Percentiles rank a stretch among this genome's conserved stretches.
Evolutionary conservation across 2,797 vertebrate species (phyloP).

Genomic region (Tiaroga cobitis): DNA sequence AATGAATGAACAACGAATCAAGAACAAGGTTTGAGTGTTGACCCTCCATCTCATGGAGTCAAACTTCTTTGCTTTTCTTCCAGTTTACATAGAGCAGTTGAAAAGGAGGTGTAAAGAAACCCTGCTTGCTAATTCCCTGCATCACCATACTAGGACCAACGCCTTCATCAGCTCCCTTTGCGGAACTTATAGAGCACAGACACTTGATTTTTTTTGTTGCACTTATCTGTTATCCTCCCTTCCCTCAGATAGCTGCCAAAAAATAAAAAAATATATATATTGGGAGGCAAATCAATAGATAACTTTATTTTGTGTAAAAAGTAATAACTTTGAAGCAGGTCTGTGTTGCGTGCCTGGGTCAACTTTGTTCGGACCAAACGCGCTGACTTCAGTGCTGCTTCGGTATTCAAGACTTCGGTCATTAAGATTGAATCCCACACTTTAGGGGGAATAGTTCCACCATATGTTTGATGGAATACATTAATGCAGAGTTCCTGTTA

Average conservation of each 20-base stretch:
- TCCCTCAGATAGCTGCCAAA: no score
- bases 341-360: no score
- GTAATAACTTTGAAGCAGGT: not conserved
- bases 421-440: not conserved
- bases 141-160: not conserved
- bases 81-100: not conserved
- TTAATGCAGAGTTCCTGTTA: conserved; percentile 53
- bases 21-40: not conserved
- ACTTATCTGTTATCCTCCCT: no score
- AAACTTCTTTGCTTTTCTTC: not conserved
- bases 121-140: not conserved
- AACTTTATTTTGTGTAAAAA: not conserved
- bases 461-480: conserved; percentile 32
- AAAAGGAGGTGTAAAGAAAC: not conserved
- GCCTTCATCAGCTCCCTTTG: not conserved
- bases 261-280: not conserved
- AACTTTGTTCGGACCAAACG: no score
- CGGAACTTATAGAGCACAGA: not conserved
- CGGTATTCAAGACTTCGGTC: no score
- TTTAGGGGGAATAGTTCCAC: conserved; percentile 23
- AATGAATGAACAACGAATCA: no score
- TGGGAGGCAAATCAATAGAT: not conserved
- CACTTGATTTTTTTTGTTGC: not conserved
- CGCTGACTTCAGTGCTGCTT: no score
- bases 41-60: not conserved